Percentiles rank a stretch among this genome's conserved stretches.
phyloP scores from a whole-genome alignment of 2,797 vertebrate species.

The Siniperca undulata region DNA sequence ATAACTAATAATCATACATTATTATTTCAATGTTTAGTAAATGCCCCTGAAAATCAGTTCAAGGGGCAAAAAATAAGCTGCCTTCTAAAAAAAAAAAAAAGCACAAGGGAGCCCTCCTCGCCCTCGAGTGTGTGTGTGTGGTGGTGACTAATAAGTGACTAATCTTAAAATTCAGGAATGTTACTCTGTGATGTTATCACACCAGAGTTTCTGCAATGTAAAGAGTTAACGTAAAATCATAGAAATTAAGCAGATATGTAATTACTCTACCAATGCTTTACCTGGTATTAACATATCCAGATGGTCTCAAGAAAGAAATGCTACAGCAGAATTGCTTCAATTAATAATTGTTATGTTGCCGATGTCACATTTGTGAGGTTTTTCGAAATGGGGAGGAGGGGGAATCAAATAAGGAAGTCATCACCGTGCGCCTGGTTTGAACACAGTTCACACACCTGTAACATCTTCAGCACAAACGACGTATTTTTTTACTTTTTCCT shows the following conservation, averaged over 20 bases:
- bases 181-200: not conserved
- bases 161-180: not conserved
- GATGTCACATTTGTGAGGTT: not conserved
- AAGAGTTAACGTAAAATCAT: not conserved
- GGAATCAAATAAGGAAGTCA: not conserved
- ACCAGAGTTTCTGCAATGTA: not conserved
- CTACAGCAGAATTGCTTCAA: fast-evolving
- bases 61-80: too few species aligned
- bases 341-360: too few species aligned
- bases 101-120: too few species aligned
- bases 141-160: too few species aligned
- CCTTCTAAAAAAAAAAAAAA: too few species aligned
- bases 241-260: not conserved
- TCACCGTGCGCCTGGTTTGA: too few species aligned
- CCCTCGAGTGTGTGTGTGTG: too few species aligned
- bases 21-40: too few species aligned
- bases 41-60: too few species aligned
- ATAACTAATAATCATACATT: too few species aligned
- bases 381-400: not conserved
- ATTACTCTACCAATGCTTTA: not conserved
- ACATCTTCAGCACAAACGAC: not conserved
- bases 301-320: not conserved
- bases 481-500: not conserved
- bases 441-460: slow-evolving; percentile 7
- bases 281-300: not conserved